Evolutionary conservation across 2,797 vertebrate species (phyloP).

Genomic region (Sciurus vulgaris): DNA sequence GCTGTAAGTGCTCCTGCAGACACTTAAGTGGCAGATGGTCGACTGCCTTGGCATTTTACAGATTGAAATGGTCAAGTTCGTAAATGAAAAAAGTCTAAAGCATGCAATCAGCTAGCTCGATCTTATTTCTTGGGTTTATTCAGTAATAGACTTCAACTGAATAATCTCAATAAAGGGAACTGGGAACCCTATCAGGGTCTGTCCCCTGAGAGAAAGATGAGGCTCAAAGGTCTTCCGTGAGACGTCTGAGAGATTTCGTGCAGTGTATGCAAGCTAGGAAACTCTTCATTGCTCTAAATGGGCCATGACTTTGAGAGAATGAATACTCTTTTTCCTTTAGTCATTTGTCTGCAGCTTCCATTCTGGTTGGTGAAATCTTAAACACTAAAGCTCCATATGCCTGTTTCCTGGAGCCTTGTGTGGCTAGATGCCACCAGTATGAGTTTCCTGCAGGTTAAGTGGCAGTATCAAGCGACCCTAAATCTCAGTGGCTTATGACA

Average conservation of each 20-base stretch:
- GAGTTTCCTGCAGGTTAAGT: neutral
- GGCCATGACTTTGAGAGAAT: conserved; percentile 44
- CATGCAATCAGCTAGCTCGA: conserved; percentile 35
- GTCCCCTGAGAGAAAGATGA: conserved; percentile 1
- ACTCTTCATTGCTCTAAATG: conserved; percentile 18
- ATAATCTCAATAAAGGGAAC: conserved; percentile 54
- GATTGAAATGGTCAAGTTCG: conserved; percentile 67
- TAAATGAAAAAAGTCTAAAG: conserved; percentile 57
- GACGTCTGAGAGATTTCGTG: conserved; percentile 8
- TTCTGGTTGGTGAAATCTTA: conserved; percentile 23
- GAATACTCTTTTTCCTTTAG: neutral
- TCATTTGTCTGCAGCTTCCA: conserved; percentile 27
- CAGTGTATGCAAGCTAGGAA: neutral
- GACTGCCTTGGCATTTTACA: conserved; percentile 58
- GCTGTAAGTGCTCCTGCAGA: conserved; percentile 51
- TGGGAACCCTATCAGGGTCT: conserved; percentile 29
- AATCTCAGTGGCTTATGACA: neutral
- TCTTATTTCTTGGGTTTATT: conserved; percentile 69
- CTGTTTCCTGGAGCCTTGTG: neutral
- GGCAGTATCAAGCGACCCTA: neutral
- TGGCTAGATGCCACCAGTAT: neutral
- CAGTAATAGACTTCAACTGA: conserved; percentile 21
- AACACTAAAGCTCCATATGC: neutral
- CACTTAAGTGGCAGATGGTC: conserved; percentile 45
- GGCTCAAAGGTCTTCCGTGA: neutral